Evolutionary conservation across 2,888 invertebrate genomes (phyloP), one percentile per base, ranked within the genome.

Genomic region (Dendrolimus pini): DNA sequence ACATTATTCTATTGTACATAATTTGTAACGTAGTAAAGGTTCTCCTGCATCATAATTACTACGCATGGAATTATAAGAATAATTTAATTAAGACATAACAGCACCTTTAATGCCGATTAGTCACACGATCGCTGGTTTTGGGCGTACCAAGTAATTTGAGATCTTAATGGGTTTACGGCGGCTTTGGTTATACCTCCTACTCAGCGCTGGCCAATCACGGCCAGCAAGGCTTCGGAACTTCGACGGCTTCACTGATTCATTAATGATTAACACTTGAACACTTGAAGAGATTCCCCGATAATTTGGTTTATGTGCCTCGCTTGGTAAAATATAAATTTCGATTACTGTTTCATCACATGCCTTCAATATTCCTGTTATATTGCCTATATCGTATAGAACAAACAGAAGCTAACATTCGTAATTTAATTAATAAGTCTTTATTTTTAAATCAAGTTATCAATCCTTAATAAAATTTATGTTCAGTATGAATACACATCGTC

Each of bases 31-130:
- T 83, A 70, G 80, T 85, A 82, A 85, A 86, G 80, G 81, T 78
- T 75, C 74, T 78, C 75, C 81, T 82, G 80, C 77, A 78, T 78
- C 82, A 77, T 67, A 75, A 77, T 83, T 80, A 79, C 78, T 71
- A 73, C 71, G 76, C 9, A 10, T 47, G 47, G 78, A 82, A 83
- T 85, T 83, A 84, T 80, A 78, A 76, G 79, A 81, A 80, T 87
- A 88, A 89, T 89, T 89, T 85, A 90, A 90, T 90, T 89, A 89
- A 87, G 85, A 85, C 78, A 84, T 87, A 86, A 85, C 85, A 85
- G 80, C 83, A 82, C 82, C 82, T 85, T 83, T 86, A 85, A 88
- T 83, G 74, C 81, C 87, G 89, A 89, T 90, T 89, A 89, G 89
- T 87, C 88, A 88, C 86, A 88, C 88, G 76, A 82, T 79, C 78